A percentile compares a stretch with the other conserved stretches of the same genome.
These are phyloP conservation scores for Drosophila santomea DNA, from an alignment of 1,140 invertebrate genomes.

Conservation along the genomic window DNA sequence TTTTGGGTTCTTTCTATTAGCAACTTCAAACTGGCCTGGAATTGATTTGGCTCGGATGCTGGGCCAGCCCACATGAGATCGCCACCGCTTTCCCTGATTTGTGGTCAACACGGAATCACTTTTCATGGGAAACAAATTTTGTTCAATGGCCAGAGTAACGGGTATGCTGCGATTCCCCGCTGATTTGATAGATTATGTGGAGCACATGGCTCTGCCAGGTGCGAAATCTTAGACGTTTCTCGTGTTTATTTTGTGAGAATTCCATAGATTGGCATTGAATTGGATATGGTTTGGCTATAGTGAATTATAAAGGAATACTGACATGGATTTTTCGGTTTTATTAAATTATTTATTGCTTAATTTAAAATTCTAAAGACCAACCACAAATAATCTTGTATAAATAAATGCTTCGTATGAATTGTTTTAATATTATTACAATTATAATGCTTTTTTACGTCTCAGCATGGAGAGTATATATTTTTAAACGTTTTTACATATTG, in stretches of 20 bases:
- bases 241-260: not conserved
- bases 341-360: too few species aligned
- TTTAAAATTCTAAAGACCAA: too few species aligned
- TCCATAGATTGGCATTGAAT: slow-evolving; percentile 2
- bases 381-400: too few species aligned
- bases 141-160: slow-evolving; percentile 30
- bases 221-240: slow-evolving; percentile 3
- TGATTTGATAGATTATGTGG: slow-evolving; percentile 32
- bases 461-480: too few species aligned
- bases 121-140: slow-evolving; percentile 58
- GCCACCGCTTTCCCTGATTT: slow-evolving; percentile 54
- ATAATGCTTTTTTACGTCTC: too few species aligned
- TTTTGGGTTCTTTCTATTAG: slow-evolving; percentile 70
- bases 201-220: slow-evolving; percentile 16
- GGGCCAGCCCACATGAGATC: slow-evolving; percentile 54
- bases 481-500: too few species aligned
- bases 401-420: too few species aligned
- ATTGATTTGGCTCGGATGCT: slow-evolving; percentile 13
- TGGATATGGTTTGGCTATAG: not conserved
- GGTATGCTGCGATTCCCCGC: slow-evolving; percentile 33
- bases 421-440: too few species aligned
- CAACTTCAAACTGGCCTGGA: slow-evolving; percentile 26
- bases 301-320: too few species aligned
- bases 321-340: too few species aligned
- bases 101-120: slow-evolving; percentile 64